Evolutionary conservation across 2,888 invertebrate species (phyloP), one percentile per base, ranked within the genome.

Genomic region (Alloscopus bannaensis): DNA sequence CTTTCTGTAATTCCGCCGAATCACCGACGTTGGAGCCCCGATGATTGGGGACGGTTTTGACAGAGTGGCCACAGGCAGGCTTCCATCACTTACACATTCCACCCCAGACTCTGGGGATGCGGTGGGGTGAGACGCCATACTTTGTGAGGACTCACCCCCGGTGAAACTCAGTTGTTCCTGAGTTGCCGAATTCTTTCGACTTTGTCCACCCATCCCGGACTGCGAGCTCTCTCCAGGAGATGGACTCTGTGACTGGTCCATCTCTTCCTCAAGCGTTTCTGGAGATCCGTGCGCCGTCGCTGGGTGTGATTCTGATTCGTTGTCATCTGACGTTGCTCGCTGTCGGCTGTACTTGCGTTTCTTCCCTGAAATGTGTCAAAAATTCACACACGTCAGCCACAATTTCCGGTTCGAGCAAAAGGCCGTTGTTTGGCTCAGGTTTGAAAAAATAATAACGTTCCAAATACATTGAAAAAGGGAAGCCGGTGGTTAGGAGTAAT

Each of bases 261-360:
- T 71, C 71, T 79, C 81, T 36, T 76, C 76, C 6, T 66, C 68
- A 64, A 42, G 36, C 47, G 69, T 60, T 42, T 69, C 69, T 50
- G 76, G 76, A 55, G 76, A 76, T 52, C 76, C 76, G 52, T 68
- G 36, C 22, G 40, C 47, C 55, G 68, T 40, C 18, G 64, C 70
- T 31, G 64, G 52, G 16, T 65, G 66, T 29, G 75, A 40, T 45
- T 80, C 75, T 8, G 70, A 47, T 66, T 81, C 81, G 66, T 77
- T 70, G 77, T 81, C 81, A 71, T 72, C 72, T 60, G 81, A 81
- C 55, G 73, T 68, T 2, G 70, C 66, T 52, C 80, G 50, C 55
- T 81, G 77, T 47, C 77, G 52, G 64, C 77, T 77, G 69, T 72
- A 68, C 40, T 71, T 76, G 1, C 81, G 77, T 40, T 81, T 81